Percentiles rank a stretch among this genome's conserved stretches.
phyloP scores from a whole-genome alignment of 2,113 vertebrate genomes.

The Trachemys scripta region DNA sequence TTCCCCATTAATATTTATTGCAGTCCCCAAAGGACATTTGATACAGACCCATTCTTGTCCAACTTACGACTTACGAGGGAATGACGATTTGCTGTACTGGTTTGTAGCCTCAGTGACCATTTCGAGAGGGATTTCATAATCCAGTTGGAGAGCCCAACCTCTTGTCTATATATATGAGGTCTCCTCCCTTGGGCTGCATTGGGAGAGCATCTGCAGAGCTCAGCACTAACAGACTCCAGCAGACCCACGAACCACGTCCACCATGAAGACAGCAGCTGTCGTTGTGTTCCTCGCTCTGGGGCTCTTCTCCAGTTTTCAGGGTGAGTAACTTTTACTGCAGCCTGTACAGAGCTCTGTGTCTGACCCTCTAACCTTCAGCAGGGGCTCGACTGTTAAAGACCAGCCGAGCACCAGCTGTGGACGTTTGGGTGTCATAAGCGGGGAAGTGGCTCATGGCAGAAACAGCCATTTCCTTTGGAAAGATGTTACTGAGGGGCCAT shows the following conservation, averaged over 20 bases:
- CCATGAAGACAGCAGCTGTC: background rate
- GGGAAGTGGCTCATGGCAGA: background rate
- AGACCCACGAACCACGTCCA: background rate
- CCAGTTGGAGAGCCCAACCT: too few relatives aligned
- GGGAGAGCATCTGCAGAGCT: background rate
- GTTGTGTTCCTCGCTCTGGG: background rate
- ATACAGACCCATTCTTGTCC: background rate
- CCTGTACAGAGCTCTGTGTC: background rate
- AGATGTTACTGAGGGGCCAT: background rate
- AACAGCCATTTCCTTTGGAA: background rate
- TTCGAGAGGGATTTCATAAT: background rate
- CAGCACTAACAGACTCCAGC: background rate
- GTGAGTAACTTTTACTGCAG: background rate
- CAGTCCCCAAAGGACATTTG: background rate
- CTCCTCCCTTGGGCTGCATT: background rate
- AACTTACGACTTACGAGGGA: background rate
- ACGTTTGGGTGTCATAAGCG: background rate
- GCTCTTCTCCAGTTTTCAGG: background rate
- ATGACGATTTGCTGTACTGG: too few relatives aligned
- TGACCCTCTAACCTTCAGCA: background rate
- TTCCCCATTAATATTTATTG: background rate
- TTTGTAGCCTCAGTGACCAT: background rate
- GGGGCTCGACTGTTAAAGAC: too few relatives aligned
- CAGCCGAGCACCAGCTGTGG: too few relatives aligned
- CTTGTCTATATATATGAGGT: background rate